A percentile compares a stretch with the other conserved stretches of the same genome.
These are phyloP conservation scores for Enteromius trimaculatus DNA, from an alignment of 2,797 vertebrate species.

Conservation along the genomic window DNA sequence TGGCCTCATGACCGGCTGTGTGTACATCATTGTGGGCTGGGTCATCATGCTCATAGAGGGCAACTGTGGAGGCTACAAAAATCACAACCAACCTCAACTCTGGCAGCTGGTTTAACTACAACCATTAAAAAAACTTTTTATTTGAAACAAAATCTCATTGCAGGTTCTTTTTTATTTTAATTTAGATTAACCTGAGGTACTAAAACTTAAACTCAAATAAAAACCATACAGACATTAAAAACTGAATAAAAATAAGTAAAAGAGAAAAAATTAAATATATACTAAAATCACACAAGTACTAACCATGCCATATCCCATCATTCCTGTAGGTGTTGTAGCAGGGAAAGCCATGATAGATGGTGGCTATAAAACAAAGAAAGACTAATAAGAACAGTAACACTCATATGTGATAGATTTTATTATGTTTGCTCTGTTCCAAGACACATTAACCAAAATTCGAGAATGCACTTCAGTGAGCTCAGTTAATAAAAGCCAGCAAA, in stretches of 20 bases:
- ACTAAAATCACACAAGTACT: constrained; percentile 54
- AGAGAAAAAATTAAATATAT: not conserved
- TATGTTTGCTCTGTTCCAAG: not conserved
- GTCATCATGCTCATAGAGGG: constrained; percentile 97
- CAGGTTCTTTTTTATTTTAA: too few species aligned
- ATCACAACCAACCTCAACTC: not conserved
- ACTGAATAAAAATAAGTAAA: too few species aligned
- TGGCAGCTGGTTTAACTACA: not conserved
- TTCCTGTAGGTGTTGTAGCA: constrained; percentile 96
- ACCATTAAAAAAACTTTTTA: not conserved
- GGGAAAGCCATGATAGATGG: constrained; percentile 96
- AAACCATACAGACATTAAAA: too few species aligned
- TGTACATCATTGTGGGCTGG: constrained; percentile 97
- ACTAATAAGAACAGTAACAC: constrained; percentile 29
- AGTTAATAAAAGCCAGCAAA: not conserved
- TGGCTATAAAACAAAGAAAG: constrained; percentile 74
- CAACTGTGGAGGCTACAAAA: constrained; percentile 88
- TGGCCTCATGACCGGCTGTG: constrained; percentile 95
- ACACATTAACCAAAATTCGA: not conserved
- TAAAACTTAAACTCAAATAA: too few species aligned
- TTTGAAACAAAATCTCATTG: too few species aligned
- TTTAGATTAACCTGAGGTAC: too few species aligned
- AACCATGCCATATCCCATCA: constrained; percentile 97
- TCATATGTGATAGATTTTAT: not conserved
- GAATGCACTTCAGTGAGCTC: not conserved